Conservation (phyloP, 2,888 invertebrate genomes). For the Apamea sordens region DNA sequence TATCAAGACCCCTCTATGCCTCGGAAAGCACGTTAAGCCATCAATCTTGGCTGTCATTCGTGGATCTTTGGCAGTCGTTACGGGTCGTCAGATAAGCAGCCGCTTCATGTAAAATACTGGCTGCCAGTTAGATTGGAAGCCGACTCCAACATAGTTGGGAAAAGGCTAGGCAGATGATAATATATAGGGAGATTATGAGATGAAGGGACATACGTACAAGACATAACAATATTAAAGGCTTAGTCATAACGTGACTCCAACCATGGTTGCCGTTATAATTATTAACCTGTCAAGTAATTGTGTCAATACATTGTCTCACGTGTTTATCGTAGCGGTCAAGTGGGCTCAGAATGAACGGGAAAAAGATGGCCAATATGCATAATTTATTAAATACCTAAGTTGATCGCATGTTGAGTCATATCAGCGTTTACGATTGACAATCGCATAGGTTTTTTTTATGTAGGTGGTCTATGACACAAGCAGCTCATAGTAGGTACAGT, state of each 20-base stretch:
- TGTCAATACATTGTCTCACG: not conserved
- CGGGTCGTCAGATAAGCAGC: no score
- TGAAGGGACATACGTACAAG: no score
- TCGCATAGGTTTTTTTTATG: no score
- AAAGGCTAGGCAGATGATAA: no score
- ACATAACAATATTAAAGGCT: not conserved
- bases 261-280: not conserved
- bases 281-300: conserved; percentile 2
- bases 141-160: no score
- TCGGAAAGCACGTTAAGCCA: no score
- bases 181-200: not conserved
- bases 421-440: not conserved
- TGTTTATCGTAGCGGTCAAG: conserved; percentile 1
- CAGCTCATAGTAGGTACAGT: not conserved
- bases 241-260: not conserved
- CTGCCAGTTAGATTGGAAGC: no score
- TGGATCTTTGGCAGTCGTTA: no score
- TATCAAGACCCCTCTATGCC: no score
- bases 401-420: not conserved
- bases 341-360: not conserved
- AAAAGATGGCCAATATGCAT: not conserved
- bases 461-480: not conserved
- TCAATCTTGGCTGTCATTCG: no score
- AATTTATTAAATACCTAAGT: not conserved
- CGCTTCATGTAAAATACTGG: no score